Evolutionary conservation across 2,888 invertebrate genomes (phyloP).

Genomic region (Actias luna): DNA sequence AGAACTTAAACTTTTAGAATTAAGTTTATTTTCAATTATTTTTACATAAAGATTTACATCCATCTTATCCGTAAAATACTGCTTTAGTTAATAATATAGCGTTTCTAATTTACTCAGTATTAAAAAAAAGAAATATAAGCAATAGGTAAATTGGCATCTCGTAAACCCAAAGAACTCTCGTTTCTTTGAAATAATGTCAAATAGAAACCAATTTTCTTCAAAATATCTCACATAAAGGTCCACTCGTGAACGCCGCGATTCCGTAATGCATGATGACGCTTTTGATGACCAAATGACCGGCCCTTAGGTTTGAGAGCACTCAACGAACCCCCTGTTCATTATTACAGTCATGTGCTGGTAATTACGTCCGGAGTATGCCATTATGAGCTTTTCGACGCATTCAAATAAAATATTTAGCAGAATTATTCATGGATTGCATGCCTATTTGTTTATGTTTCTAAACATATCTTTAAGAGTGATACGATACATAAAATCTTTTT

Average conservation of each 20-base stretch:
- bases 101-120: not conserved
- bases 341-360: slow-evolving; percentile 27
- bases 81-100: too few relatives aligned
- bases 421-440: not conserved
- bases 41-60: too few relatives aligned
- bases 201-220: slow-evolving; percentile 35
- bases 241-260: slow-evolving; percentile 34
- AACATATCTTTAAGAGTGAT: too few relatives aligned
- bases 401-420: not conserved
- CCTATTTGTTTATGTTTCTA: not conserved
- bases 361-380: slow-evolving; percentile 13
- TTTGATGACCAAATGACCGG: slow-evolving; percentile 55
- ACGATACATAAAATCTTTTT: too few relatives aligned
- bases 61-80: too few relatives aligned
- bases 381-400: slow-evolving; percentile 8
- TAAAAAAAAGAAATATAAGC: not conserved
- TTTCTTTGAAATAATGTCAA: slow-evolving; percentile 34
- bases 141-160: not conserved
- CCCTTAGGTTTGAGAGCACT: slow-evolving; percentile 43
- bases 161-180: slow-evolving; percentile 29
- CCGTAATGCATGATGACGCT: slow-evolving; percentile 42
- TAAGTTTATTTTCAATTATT: too few relatives aligned
- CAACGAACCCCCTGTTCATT: slow-evolving; percentile 45
- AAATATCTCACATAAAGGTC: slow-evolving; percentile 39
- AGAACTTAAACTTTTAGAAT: too few relatives aligned